Conservation (phyloP, 2,113 vertebrate species). For the Sus scrofa region T2T-Sscrofa CM000813.6:106740001-106740500, state of each 20-base stretch:
- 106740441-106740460: conserved; percentile 41
- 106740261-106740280: conserved; percentile 61
- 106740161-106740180: conserved; percentile 66
- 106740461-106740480: conserved; percentile 58
- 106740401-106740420: conserved; percentile 66
- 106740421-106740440: conserved; percentile 16
- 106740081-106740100: conserved; percentile 37
- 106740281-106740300: conserved; percentile 49
- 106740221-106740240: neutral
- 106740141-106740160: conserved; percentile 54
- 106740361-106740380: conserved; percentile 40
- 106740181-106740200: conserved; percentile 6
- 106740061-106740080: conserved; percentile 14
- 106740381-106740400: conserved; percentile 1
- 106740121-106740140: conserved; percentile 29
- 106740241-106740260: conserved; percentile 41
- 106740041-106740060: neutral
- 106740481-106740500: conserved; percentile 50
- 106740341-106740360: conserved; percentile 51
- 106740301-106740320: conserved; percentile 55
- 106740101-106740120: conserved; percentile 28
- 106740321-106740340: conserved; percentile 56
- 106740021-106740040: conserved; percentile 56
- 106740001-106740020: neutral
- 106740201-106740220: conserved; percentile 30